A percentile compares a stretch with the other conserved stretches of the same genome.
Conservation (phyloP, 2,113 vertebrate species). For the Diphyllodes magnificus region DNA sequence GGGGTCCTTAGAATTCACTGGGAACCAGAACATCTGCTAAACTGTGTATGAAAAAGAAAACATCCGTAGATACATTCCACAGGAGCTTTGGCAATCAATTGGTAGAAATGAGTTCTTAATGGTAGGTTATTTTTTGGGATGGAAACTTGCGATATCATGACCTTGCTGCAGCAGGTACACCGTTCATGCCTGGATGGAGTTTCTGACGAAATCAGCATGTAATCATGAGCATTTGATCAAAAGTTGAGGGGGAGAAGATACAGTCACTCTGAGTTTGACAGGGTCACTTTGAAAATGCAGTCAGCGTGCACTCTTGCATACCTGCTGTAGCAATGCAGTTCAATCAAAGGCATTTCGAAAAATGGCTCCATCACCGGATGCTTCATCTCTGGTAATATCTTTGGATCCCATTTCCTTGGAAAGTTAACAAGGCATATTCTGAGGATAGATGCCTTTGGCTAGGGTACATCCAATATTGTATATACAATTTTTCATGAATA, state of each 20-base stretch:
- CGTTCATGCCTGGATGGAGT: constrained; percentile 57
- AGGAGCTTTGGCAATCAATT: constrained; percentile 20
- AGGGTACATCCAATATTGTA: not conserved
- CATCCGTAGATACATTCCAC: not conserved
- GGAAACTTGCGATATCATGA: constrained; percentile 17
- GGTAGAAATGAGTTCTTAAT: constrained; percentile 23
- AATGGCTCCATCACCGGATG: not conserved
- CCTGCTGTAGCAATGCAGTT: not conserved
- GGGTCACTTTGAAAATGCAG: constrained; percentile 59
- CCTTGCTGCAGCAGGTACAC: constrained; percentile 38
- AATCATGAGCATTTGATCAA: constrained; percentile 62
- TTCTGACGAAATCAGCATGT: constrained; percentile 62
- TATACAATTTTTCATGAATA: not conserved
- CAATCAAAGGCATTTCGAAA: constrained; percentile 16
- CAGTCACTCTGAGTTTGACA: constrained; percentile 7
- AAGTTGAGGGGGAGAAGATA: constrained; percentile 44
- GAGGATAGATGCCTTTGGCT: constrained; percentile 30
- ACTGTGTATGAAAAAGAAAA: not conserved
- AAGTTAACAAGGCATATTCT: constrained; percentile 41
- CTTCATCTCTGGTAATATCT: constrained; percentile 2
- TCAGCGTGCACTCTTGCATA: constrained; percentile 25
- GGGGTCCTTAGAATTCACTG: not conserved
- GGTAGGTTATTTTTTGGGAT: not conserved
- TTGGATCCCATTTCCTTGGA: constrained; percentile 17
- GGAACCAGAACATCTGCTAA: not conserved